Evolutionary conservation across 2,888 invertebrate genomes (phyloP).

Genomic region (Vannuccia rotundouncinata): DNA sequence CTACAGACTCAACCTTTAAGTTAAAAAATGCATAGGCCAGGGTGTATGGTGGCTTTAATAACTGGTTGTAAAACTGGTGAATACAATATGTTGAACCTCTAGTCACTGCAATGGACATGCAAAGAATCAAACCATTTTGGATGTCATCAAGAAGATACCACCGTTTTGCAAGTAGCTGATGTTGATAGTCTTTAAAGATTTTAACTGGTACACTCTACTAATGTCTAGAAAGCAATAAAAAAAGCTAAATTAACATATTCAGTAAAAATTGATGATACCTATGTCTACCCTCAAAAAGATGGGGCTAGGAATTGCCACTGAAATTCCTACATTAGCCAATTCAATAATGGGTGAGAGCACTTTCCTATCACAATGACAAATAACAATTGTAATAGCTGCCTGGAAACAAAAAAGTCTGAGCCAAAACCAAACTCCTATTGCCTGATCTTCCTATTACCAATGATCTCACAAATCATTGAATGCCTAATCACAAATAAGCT

Average conservation of each 20-base stretch:
- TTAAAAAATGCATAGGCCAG: too few species aligned
- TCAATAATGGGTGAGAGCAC: not conserved
- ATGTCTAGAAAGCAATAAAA: not conserved
- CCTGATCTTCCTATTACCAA: not conserved
- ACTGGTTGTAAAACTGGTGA: too few species aligned
- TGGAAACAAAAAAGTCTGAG: not conserved
- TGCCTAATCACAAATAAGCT: not conserved
- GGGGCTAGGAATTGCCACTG: not conserved
- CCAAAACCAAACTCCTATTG: not conserved
- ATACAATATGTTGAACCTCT: too few species aligned
- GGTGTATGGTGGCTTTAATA: too few species aligned
- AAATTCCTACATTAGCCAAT: not conserved
- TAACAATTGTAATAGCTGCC: not conserved
- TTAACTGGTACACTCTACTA: not conserved
- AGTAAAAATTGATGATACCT: not conserved
- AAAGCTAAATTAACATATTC: not conserved
- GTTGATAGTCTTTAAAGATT: not conserved
- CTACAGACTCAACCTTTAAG: too few species aligned
- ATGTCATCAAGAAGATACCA: too few species aligned
- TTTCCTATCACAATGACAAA: not conserved
- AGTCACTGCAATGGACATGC: too few species aligned
- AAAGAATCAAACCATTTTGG: too few species aligned
- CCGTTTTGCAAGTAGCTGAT: not conserved
- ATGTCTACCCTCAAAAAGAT: not conserved
- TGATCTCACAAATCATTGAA: not conserved